These are phyloP conservation scores for Cryptocheilus praepositus DNA, from an alignment of 2,888 invertebrate species.

Conservation along the genomic window DNA sequence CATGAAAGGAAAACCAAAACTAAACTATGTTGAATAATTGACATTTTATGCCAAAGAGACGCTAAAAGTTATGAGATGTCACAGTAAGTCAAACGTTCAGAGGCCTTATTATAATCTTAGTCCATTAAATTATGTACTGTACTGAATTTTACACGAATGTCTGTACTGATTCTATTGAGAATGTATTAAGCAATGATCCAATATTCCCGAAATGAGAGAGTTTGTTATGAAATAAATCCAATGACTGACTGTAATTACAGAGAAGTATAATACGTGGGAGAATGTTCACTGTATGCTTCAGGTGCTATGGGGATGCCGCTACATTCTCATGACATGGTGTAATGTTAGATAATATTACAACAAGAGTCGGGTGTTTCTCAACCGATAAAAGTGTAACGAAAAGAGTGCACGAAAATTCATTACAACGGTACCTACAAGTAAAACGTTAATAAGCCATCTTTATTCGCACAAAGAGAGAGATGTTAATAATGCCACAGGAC, in stretches of 20 bases:
- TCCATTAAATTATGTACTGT: conserved; percentile 52
- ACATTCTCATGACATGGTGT: conserved; percentile 57
- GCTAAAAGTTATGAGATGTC: conserved; percentile 43
- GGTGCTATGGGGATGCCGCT: conserved; percentile 53
- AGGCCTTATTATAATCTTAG: conserved; percentile 64
- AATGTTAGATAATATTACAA: conserved; percentile 56
- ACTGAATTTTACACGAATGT: conserved; percentile 51
- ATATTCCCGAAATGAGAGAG: conserved; percentile 56
- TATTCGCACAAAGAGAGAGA: conserved; percentile 52
- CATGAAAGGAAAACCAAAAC: too few relatives aligned
- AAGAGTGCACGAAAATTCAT: too few relatives aligned
- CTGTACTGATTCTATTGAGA: conserved; percentile 46
- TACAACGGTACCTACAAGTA: conserved; percentile 15
- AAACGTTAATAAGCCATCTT: conserved; percentile 35
- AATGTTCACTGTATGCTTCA: conserved; percentile 70
- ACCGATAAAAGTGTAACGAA: too few relatives aligned
- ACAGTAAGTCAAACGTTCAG: conserved; percentile 58
- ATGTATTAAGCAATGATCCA: conserved; percentile 49
- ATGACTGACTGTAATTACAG: conserved; percentile 69
- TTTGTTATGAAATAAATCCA: conserved; percentile 69
- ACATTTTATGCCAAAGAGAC: conserved; percentile 2
- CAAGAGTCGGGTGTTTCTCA: conserved; percentile 59
- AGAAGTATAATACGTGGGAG: conserved; percentile 59
- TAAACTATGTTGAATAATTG: background rate
- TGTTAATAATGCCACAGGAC: conserved; percentile 17